These are phyloP conservation scores for Neogale vison DNA, from an alignment of 2,113 vertebrate genomes.

Conservation along the genomic window DNA sequence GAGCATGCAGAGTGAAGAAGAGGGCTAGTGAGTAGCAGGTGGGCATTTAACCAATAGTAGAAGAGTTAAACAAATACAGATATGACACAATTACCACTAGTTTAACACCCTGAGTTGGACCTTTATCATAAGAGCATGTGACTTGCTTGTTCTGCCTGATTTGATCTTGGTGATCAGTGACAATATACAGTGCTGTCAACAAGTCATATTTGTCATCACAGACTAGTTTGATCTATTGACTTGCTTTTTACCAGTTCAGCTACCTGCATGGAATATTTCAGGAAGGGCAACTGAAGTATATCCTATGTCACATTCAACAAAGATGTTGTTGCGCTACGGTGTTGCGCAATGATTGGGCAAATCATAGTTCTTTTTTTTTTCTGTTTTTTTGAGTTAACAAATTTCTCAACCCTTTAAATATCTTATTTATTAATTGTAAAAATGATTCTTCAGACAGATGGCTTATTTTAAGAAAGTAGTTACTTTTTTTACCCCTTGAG, in stretches of 20 bases:
- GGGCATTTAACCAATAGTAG: not conserved
- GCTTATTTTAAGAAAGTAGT: conserved; percentile 55
- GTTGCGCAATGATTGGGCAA: not conserved
- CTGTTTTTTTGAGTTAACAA: conserved; percentile 49
- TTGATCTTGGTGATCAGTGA: conserved; percentile 7
- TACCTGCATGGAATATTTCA: not conserved
- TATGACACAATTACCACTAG: not conserved
- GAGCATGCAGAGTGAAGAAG: not conserved
- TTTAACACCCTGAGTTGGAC: not conserved
- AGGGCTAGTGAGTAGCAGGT: not conserved
- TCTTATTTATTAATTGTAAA: conserved; percentile 62
- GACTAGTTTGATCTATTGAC: not conserved
- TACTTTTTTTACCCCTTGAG: conserved; percentile 35
- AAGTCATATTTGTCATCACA: conserved; percentile 36
- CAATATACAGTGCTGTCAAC: not conserved
- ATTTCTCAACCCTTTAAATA: conserved; percentile 38
- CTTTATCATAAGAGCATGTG: not conserved
- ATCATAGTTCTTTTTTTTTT: conserved; percentile 5
- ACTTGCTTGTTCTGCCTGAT: not conserved
- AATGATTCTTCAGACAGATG: conserved; percentile 59
- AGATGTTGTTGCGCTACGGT: rapidly evolving
- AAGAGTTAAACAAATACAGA: not conserved
- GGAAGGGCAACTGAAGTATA: not conserved
- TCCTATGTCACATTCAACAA: not conserved
- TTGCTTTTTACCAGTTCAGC: conserved; percentile 21